phyloP scores from a whole-genome alignment of 2,888 invertebrate species.

The Tachina fera region DNA sequence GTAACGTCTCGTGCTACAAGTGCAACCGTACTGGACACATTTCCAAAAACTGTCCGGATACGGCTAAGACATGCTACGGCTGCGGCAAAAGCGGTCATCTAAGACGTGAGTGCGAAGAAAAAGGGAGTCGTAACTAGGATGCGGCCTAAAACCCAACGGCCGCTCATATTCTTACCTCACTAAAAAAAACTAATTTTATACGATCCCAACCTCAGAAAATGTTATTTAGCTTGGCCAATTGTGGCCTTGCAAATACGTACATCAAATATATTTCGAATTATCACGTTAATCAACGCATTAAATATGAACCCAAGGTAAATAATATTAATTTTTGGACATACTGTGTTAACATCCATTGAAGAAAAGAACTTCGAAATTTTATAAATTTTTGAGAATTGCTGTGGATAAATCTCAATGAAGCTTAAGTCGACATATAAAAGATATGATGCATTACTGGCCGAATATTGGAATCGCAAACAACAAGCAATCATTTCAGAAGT shows the following conservation, averaged over 20 bases:
- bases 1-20: slow-evolving; percentile 91
- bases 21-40: slow-evolving; percentile 97
- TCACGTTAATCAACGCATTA: slow-evolving; percentile 63
- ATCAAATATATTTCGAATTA: slow-evolving; percentile 65
- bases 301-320: slow-evolving; percentile 46
- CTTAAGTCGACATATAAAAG: slow-evolving; percentile 50
- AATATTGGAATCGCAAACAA: slow-evolving; percentile 56
- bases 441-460: slow-evolving; percentile 40
- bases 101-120: slow-evolving; percentile 94
- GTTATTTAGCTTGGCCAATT: slow-evolving; percentile 69
- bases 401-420: slow-evolving; percentile 64
- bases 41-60: slow-evolving; percentile 92
- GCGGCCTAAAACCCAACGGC: slow-evolving; percentile 47
- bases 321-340: slow-evolving; percentile 49
- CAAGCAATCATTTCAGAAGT: slow-evolving; percentile 71
- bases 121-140: slow-evolving; percentile 84
- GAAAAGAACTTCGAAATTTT: slow-evolving; percentile 36
- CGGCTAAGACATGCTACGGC: slow-evolving; percentile 94
- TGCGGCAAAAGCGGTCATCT: slow-evolving; percentile 96
- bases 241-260: slow-evolving; percentile 72
- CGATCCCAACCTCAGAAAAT: slow-evolving; percentile 54
- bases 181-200: slow-evolving; percentile 63
- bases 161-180: slow-evolving; percentile 65
- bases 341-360: slow-evolving; percentile 71
- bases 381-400: slow-evolving; percentile 74